Evolutionary conservation across 2,888 invertebrate species (phyloP), one percentile per base, ranked within the genome.

Genomic region (Helleia helle): DNA sequence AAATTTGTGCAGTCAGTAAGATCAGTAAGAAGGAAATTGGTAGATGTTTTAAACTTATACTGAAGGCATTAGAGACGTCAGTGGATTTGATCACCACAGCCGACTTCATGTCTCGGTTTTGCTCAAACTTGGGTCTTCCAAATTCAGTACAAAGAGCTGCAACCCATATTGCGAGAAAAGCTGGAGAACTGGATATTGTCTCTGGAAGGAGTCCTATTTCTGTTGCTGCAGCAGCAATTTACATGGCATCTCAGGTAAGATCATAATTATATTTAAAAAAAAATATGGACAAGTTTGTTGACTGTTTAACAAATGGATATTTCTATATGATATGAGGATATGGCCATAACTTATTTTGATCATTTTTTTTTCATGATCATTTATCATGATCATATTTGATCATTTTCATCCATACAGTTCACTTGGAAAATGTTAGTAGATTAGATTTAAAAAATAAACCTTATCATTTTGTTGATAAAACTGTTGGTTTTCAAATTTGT

Each of bases 1-100:
- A 99, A 88, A 99, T 99, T 46, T 99, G 99, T 74, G 99, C 99
- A 0, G 97, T 99, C 38, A 98, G 98, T 65, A 97, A 96, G 86
- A 96, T 99, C 43, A 97, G 98, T 61, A 99, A 99, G 83, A 97
- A 99, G 62, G 99, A 99, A 85, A 99, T 99, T 44, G 99, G 99
- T 0, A 86, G 98, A 51, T 99, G 99, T 69, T 99, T 99, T 76
- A 99, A 99, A 65, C 76, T 99, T 28, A 99, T 99, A 45, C 84
- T 99, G 26, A 97, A 97, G 70, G 97, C 96, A 0, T 81, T 99
- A 38, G 97, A 98, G 70, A 99, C 99, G 0, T 97, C 95, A 22
- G 97, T 99, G 4, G 97, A 98, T 65, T 89, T 97, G 42, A 99
- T 99, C 44, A 99, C 98, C 0, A 99, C 98, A 0, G 97, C 96